phyloP scores from a whole-genome alignment of 2,113 vertebrate species.

The Plecturocebus donacophilus region DNA sequence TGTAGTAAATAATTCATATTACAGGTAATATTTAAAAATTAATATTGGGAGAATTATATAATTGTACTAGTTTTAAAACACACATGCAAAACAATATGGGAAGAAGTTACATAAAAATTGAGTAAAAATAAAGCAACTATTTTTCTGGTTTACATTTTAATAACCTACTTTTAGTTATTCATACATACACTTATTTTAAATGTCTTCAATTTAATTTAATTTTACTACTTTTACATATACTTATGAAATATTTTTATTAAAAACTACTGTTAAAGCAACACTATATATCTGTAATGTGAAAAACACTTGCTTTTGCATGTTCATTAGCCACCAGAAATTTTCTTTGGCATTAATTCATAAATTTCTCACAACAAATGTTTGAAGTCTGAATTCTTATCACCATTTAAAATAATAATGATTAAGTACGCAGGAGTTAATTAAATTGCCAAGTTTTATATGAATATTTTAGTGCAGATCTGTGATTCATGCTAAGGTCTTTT shows the following conservation, averaged over 20 bases:
- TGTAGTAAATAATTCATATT: background rate
- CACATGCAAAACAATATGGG: background rate
- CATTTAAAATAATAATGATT: background rate
- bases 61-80: background rate
- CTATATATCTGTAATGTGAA: background rate
- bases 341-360: background rate
- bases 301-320: background rate
- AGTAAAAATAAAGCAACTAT: background rate
- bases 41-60: background rate
- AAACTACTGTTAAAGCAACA: background rate
- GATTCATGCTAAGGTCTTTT: background rate
- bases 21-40: background rate
- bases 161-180: background rate
- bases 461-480: background rate
- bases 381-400: background rate
- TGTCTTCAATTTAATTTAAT: background rate
- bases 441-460: background rate
- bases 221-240: background rate
- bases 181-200: background rate
- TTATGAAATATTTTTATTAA: background rate
- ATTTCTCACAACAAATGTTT: background rate
- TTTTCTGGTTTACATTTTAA: constrained; percentile 13
- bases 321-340: background rate
- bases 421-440: background rate
- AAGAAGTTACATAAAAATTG: background rate